Evolutionary conservation across 2,888 invertebrate genomes (phyloP).

Genomic region (Athripsodes cinereus): DNA sequence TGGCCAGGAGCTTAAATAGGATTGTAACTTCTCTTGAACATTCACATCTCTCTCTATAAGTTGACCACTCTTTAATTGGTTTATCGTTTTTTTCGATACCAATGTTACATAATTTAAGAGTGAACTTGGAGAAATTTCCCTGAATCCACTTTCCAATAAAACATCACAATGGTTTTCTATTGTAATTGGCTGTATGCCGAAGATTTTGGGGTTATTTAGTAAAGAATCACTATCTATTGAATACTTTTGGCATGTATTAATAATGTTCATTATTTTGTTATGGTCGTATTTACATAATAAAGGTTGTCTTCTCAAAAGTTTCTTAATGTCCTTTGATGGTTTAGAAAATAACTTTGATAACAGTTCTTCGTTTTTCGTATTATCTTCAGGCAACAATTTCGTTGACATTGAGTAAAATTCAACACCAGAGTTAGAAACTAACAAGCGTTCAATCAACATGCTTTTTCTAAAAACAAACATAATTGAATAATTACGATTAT

Average conservation of each 20-base stretch:
- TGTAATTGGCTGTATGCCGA: constrained; percentile 6
- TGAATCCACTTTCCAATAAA: constrained; percentile 43
- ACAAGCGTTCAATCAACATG: no score
- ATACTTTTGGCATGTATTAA: constrained; percentile 8
- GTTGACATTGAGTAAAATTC: no score
- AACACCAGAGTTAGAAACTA: no score
- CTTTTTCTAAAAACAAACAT: no score
- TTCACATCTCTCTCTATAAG: constrained; percentile 35
- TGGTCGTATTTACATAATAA: constrained; percentile 1
- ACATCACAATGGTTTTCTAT: constrained; percentile 36
- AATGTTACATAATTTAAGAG: constrained; percentile 4
- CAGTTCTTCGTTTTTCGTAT: neutral
- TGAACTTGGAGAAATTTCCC: constrained; percentile 31
- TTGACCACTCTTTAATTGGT: constrained; percentile 35
- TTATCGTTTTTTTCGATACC: constrained; percentile 4
- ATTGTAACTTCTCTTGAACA: constrained; percentile 42
- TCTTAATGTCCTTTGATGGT: constrained; percentile 4
- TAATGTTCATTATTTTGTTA: constrained; percentile 1
- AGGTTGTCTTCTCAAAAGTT: constrained; percentile 8
- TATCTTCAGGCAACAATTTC: no score
- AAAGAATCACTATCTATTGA: neutral
- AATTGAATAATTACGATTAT: no score
- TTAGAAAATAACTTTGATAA: neutral
- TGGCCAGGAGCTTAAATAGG: constrained; percentile 46
- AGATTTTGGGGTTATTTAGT: constrained; percentile 6